A percentile compares a stretch with the other conserved stretches of the same genome.
Evolutionary conservation across 2,113 vertebrate genomes (phyloP).

Genomic region (Cisticola juncidis): DNA sequence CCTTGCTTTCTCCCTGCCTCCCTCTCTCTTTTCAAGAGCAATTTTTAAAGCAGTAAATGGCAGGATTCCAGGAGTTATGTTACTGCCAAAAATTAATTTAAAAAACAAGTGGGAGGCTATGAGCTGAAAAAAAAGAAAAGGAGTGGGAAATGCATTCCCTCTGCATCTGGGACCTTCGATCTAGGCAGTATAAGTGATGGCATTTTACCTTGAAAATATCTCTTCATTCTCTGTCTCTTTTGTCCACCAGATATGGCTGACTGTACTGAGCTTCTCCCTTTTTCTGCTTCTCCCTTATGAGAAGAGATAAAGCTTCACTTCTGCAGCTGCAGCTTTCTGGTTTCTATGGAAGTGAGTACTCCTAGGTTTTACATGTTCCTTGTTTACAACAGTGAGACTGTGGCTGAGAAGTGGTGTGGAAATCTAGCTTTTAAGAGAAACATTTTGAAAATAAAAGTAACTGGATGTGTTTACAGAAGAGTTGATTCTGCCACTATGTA

Average conservation of each 20-base stretch:
- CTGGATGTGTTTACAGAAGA: background rate
- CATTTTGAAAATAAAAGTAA: background rate
- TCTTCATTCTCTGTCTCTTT: background rate
- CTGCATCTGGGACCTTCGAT: background rate
- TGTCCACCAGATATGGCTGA: background rate
- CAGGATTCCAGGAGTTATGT: constrained; percentile 27
- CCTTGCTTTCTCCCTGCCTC: background rate
- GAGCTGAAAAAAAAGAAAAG: background rate
- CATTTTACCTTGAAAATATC: background rate
- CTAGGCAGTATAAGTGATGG: background rate
- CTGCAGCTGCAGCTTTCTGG: background rate
- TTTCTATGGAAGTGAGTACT: background rate
- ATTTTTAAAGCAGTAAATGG: constrained; percentile 20
- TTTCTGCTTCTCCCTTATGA: background rate
- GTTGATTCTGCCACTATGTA: background rate
- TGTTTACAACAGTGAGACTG: background rate
- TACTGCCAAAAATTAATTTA: constrained; percentile 47
- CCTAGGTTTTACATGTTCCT: background rate
- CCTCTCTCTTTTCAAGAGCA: background rate
- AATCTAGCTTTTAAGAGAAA: background rate
- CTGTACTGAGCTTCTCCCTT: background rate
- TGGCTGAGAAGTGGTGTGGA: background rate
- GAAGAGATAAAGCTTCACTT: background rate
- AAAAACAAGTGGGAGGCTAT: constrained; percentile 10
- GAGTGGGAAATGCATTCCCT: background rate